phyloP scores from a whole-genome alignment of 2,797 vertebrate genomes.

The Schizothorax lantsangensis region DNA sequence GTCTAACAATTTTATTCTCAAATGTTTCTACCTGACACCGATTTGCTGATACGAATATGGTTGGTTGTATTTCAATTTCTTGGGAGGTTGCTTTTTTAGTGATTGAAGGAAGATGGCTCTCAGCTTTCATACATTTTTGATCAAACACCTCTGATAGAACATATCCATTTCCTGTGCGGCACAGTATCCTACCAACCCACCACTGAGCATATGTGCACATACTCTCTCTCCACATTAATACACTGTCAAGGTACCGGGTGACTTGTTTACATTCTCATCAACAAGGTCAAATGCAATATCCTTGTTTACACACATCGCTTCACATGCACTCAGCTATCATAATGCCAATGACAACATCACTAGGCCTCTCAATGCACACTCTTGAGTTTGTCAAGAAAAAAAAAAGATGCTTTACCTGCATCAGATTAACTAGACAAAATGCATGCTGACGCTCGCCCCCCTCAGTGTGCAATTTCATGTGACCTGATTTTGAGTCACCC shows the following conservation, averaged over 20 bases:
- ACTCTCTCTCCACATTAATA: constrained; percentile 10
- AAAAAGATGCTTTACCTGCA: background rate
- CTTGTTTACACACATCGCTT: background rate
- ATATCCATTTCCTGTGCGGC: constrained; percentile 36
- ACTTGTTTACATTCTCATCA: constrained; percentile 26
- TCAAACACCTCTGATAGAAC: constrained; percentile 50
- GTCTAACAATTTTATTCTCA: constrained; percentile 25
- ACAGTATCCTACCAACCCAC: constrained; percentile 30
- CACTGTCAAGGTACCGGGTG: background rate
- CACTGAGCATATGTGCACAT: constrained; percentile 3
- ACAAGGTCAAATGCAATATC: constrained; percentile 30
- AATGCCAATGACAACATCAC: background rate
- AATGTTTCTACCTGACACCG: constrained; percentile 28
- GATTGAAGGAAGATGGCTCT: constrained; percentile 53
- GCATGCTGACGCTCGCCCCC: background rate
- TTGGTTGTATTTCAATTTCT: constrained; percentile 30
- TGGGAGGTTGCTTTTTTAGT: background rate
- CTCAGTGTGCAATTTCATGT: background rate
- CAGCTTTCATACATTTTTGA: constrained; percentile 64
- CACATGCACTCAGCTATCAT: background rate
- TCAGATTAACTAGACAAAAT: background rate
- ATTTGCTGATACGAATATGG: constrained; percentile 37
- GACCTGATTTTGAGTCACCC: background rate
- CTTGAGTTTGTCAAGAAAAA: background rate
- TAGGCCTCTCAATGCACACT: background rate